Conservation (phyloP, 2,888 invertebrate species). For the Amphipyra berbera region DNA sequence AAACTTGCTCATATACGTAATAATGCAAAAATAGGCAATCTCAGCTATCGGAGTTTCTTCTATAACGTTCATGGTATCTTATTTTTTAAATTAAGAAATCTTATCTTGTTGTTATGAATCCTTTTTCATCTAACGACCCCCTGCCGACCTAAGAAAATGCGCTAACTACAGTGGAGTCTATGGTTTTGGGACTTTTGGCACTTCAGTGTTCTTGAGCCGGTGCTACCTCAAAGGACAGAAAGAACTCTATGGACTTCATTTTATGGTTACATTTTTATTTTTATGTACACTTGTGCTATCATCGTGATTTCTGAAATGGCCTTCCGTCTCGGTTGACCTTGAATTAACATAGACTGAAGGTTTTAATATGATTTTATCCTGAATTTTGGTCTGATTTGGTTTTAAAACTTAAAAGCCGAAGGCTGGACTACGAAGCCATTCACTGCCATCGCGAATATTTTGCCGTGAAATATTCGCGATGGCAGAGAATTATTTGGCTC, state of each 20-base stretch:
- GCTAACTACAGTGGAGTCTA: constrained; percentile 27
- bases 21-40: no score
- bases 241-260: constrained; percentile 38
- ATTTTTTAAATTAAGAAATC: not conserved
- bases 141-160: constrained; percentile 2
- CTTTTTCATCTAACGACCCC: constrained; percentile 31
- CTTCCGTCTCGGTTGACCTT: constrained; percentile 21
- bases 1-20: no score
- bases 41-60: no score
- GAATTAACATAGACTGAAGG: constrained; percentile 23
- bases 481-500: not conserved
- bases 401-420: not conserved
- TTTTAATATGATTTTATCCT: not conserved
- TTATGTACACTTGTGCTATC: constrained; percentile 11
- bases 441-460: constrained; percentile 12
- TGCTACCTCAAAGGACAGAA: constrained; percentile 28
- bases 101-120: constrained; percentile 17
- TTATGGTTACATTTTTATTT: constrained; percentile 10
- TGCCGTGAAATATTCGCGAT: constrained; percentile 1
- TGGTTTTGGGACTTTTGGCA: constrained; percentile 19
- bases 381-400: not conserved
- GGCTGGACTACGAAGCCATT: no score
- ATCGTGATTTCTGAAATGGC: not conserved
- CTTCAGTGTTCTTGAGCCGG: constrained; percentile 34
- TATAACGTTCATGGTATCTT: no score